Evolutionary conservation across 2,888 invertebrate species (phyloP), one percentile per base, ranked within the genome.

Genomic region (Rotaria sp.): DNA sequence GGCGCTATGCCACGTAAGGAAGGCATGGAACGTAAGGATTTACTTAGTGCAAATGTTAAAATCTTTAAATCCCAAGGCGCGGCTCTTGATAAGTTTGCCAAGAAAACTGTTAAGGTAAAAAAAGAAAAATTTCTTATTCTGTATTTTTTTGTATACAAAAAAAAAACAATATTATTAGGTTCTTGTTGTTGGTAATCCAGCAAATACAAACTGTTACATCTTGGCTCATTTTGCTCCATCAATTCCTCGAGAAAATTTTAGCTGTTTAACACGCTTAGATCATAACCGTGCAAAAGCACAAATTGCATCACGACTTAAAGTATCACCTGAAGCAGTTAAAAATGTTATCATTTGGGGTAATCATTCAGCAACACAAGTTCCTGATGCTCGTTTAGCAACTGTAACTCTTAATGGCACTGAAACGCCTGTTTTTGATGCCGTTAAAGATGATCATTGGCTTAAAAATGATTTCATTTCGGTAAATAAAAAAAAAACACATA

Each of bases 311-410:
- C 55, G 90, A 84, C 88, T 92, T 35, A 91, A 91, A n/a, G 90
- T 92, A 26, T 88, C 92, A 88, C 94, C 95, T 48, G 93, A 94
- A 87, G 93, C 94, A 90, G 95, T 97, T 0, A 94, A 94, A 89
- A 97, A 97, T 90, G 94, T 96, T 30, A 94, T 96, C 88, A 98
- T 99, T 91, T 99, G 99, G 99, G 99, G 99, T 80, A 99, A 99
- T 92, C 99, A 99, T 91, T 98, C 98, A 0, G 95, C 96, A 11
- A 99, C 99, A 18, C 99, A 99, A 92, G 98, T 95, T 92, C 98
- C 99, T 13, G 99, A 99, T 92, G 94, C 95, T 0, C 93, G 93
- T 48, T 91, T 91, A 88, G 92, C 92, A 59, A 89, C 88, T 80
- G 91, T 91, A 24, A 88, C 85, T 55, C 88, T 90, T 74, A 88